Evolutionary conservation across 2,113 vertebrate genomes (phyloP).

Genomic region (Melanotaenia duboulayi): DNA sequence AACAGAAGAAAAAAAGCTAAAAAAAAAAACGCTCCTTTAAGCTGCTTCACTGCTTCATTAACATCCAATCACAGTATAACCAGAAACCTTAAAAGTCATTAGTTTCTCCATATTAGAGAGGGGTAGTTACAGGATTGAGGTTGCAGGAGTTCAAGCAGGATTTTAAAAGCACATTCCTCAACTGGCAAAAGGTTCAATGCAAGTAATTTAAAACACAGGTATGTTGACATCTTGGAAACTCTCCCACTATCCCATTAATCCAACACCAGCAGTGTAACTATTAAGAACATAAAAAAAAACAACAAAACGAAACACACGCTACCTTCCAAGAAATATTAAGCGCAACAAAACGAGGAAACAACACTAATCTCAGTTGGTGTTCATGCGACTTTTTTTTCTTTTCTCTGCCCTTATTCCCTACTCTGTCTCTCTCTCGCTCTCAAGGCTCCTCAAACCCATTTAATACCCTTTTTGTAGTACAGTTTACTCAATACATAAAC

Average conservation of each 20-base stretch:
- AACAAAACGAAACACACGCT: neutral
- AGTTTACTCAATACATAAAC: conserved; percentile 64
- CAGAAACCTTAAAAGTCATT: conserved; percentile 31
- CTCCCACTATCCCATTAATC: conserved; percentile 39
- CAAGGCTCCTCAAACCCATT: conserved; percentile 49
- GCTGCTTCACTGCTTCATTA: conserved; percentile 40
- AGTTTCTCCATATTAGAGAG: conserved; percentile 15
- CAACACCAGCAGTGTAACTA: conserved; percentile 46
- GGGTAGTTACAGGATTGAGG: conserved; percentile 5
- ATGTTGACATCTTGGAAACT: conserved; percentile 43
- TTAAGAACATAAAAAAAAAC: neutral
- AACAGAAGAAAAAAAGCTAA: neutral
- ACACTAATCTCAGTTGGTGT: conserved; percentile 52
- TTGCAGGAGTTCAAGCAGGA: conserved; percentile 14
- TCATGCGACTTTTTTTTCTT: conserved; percentile 19
- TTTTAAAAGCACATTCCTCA: conserved; percentile 58
- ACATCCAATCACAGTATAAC: conserved; percentile 35
- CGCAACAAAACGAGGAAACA: conserved; percentile 48
- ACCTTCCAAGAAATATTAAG: conserved; percentile 30
- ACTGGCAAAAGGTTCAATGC: conserved; percentile 36
- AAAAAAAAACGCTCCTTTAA: conserved; percentile 7
- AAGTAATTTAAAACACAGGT: conserved; percentile 63
- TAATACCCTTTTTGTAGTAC: conserved; percentile 59
- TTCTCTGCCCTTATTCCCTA: conserved; percentile 25
- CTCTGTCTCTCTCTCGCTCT: conserved; percentile 43